These are phyloP conservation scores for Porites lutea DNA, from an alignment of 64 coral and sea anemone genomes.

Conservation along the genomic window DNA sequence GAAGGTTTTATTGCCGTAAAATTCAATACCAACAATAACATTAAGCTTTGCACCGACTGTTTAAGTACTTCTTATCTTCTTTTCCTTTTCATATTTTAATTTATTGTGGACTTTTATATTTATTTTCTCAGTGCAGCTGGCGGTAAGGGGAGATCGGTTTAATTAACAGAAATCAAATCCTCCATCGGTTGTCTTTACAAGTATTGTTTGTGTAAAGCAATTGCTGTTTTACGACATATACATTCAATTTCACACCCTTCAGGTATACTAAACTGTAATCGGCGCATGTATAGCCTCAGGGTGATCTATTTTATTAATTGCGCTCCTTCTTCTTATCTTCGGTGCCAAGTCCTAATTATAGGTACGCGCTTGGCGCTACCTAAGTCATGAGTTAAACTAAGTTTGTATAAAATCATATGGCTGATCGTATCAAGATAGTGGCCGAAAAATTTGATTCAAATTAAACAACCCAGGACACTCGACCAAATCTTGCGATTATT, in stretches of 20 bases:
- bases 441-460: background rate
- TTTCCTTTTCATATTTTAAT: conserved; percentile 48
- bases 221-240: conserved; percentile 1
- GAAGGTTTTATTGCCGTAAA: conserved; percentile 52
- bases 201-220: conserved; percentile 23
- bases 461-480: background rate
- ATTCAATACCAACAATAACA: conserved; percentile 23
- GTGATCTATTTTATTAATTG: conserved; percentile 44
- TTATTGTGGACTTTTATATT: conserved; percentile 7
- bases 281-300: background rate
- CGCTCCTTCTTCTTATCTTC: conserved; percentile 6
- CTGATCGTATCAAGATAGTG: background rate
- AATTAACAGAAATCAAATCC: conserved; percentile 38
- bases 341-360: conserved; percentile 11
- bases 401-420: background rate
- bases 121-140: conserved; percentile 12
- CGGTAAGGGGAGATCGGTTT: background rate
- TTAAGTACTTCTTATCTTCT: conserved; percentile 36
- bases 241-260: conserved; percentile 24
- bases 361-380: background rate
- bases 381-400: background rate
- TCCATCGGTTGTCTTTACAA: background rate
- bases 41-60: conserved; percentile 16
- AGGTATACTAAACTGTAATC: conserved; percentile 5
- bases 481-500: background rate